A percentile compares a stretch with the other conserved stretches of the same genome.
These are phyloP conservation scores for Epinotia bilunana DNA, from an alignment of 2,888 invertebrate genomes.

Conservation along the genomic window DNA sequence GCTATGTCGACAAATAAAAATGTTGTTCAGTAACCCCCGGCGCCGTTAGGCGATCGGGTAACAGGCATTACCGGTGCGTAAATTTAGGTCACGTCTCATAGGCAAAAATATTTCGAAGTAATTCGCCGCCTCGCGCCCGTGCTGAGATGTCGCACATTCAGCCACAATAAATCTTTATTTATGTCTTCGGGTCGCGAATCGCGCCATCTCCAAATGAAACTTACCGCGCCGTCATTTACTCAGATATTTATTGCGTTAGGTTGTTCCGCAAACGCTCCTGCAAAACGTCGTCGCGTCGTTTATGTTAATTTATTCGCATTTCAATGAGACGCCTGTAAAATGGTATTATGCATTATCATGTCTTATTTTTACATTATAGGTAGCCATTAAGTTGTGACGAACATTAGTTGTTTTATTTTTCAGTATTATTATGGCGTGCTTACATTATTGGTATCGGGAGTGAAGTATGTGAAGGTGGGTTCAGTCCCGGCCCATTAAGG, in stretches of 20 bases:
- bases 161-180: slow-evolving; percentile 66
- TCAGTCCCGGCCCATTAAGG: slow-evolving; percentile 42
- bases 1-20: slow-evolving; percentile 45
- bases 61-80: slow-evolving; percentile 41
- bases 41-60: slow-evolving; percentile 41
- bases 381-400: slow-evolving; percentile 53
- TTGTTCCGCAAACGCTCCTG: slow-evolving; percentile 61
- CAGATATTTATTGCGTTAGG: slow-evolving; percentile 70
- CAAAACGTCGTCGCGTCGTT: slow-evolving; percentile 64
- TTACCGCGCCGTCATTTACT: slow-evolving; percentile 62
- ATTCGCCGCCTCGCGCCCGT: slow-evolving; percentile 39
- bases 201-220: slow-evolving; percentile 60
- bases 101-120: slow-evolving; percentile 46
- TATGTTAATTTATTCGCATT: slow-evolving; percentile 81
- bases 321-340: slow-evolving; percentile 73
- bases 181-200: slow-evolving; percentile 54
- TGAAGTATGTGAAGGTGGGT: slow-evolving; percentile 6
- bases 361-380: slow-evolving; percentile 64
- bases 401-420: slow-evolving; percentile 50
- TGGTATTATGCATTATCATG: slow-evolving; percentile 70
- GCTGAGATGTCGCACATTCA: slow-evolving; percentile 40
- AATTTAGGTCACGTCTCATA: slow-evolving; percentile 37
- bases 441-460: slow-evolving; percentile 33
- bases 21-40: slow-evolving; percentile 35
- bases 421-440: slow-evolving; percentile 25